Evolutionary conservation across 2,888 invertebrate species (phyloP), one percentile per base, ranked within the genome.

Genomic region (Desoria tigrina): DNA sequence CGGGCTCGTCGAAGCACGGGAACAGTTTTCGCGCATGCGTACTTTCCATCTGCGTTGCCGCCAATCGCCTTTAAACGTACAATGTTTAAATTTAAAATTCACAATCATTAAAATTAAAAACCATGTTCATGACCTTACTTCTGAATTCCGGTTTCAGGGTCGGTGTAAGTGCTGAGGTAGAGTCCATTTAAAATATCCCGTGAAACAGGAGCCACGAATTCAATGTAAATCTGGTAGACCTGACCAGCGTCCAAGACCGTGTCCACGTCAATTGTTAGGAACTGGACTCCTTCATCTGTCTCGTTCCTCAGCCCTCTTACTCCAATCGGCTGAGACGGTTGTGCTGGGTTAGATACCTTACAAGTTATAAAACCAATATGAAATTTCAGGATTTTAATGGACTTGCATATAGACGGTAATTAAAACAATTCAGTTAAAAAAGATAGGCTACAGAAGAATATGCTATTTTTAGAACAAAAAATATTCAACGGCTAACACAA

Each of bases 31-130:
- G 14, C 14, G 42, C 42, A 16, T 42, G 42, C 9, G 42, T 23
- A 27, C 49, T 27, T 27, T 59, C 59, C 57, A 57, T 57, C 18
- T 57, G 57, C 7, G 57, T 57, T 9, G 42, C 57, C 4, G 57
- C 57, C 7, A 14, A 11, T 14, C 42, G 39, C 42, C 57, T 57
- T 42, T 11, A 56, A 32, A 37, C 7, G 16, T 7, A 49, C 49
- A 49, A 32, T 24, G 7, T 32, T 32, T 32, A 32, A 24, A 14
- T 53, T 26, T 53, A 7, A 7, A 7, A 18, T 14, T 21, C 18
- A 49, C 18, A 49, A 49, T 14, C n/a, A 49, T n/a, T 49, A 14
- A 53, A 9, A 18, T 27, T 14, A 18, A 26, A 24, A 24, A 24
- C 7, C 56, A 32, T 18, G 11, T 37, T 37, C 6, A 56, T 56